Evolutionary conservation across 2,797 vertebrate genomes (phyloP), one percentile per base, ranked within the genome.

Genomic region (Esox masquinongy): DNA sequence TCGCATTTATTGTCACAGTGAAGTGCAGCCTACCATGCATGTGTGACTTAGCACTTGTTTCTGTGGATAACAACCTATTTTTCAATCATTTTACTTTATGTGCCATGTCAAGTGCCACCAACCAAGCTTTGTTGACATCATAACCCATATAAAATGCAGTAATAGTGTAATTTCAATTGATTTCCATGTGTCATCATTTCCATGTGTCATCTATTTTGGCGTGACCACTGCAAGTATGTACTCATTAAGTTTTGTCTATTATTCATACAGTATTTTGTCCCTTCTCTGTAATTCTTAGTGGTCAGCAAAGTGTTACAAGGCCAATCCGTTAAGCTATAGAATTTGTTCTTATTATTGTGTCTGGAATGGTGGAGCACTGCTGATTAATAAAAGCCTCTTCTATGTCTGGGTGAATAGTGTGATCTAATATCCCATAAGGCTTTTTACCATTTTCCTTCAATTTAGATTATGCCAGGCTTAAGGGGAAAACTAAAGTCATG

Each of bases 231-330:
- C 82, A 49, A 80, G 80, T 80, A 82, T 29, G 29, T 34, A 76
- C 56, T 79, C 69, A 50, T 72, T 16, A 61, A 6, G 17, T 72
- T 26, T 5, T 50, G 11, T 64, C 49, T 59, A 90, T 93, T 78
- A 91, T 88, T 92, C 75, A 93, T 93, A 92, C 82, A 47, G 43
- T 47, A 93, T 92, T 82, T 85, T 88, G 90, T 83, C 88, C 91
- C 47, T 53, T 90, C 85, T 94, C 90, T 92, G 91, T 92, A 89
- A 87, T 78, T 88, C 87, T 77, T 79, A 68, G 3, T 70, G 92
- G 68, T 82, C 85, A 87, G 79, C 92, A 79, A 80, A 88, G 90
- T 90, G 90, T 80, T 86, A 91, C 76, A 87, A 16, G 84, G 80
- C 85, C 82, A 86, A 76, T 84, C 79, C 80, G 76, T 79, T 68